phyloP scores from a whole-genome alignment of 2,888 invertebrate genomes.

The Malacosoma neustria region DNA sequence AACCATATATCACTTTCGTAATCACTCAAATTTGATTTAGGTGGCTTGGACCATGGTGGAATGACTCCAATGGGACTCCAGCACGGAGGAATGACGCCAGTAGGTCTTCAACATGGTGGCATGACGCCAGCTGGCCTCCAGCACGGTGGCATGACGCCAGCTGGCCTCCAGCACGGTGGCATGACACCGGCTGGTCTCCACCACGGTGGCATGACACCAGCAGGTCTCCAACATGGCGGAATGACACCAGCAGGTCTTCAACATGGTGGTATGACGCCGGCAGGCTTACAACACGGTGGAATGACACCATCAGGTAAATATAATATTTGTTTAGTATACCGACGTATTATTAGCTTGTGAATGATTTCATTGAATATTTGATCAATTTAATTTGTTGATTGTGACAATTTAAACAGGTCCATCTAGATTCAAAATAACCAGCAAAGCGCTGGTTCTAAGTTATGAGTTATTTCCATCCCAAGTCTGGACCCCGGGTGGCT shows the following conservation, averaged over 20 bases:
- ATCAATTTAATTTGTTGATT: too few relatives aligned
- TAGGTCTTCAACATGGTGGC: constrained; percentile 32
- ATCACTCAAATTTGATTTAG: too few relatives aligned
- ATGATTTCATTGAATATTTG: too few relatives aligned
- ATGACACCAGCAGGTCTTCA: constrained; percentile 37
- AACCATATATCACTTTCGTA: too few relatives aligned
- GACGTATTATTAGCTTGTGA: too few relatives aligned
- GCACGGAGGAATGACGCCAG: constrained; percentile 46
- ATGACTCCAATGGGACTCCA: constrained; percentile 56
- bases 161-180: constrained; percentile 36
- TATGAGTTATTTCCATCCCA: too few relatives aligned
- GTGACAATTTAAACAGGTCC: too few relatives aligned
- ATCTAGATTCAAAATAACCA: too few relatives aligned
- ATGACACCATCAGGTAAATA: constrained; percentile 27
- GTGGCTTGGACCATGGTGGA: constrained; percentile 41
- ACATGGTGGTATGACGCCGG: constrained; percentile 61
- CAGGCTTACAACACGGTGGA: constrained; percentile 58
- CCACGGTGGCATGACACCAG: constrained; percentile 50
- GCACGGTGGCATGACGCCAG: constrained; percentile 38
- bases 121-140: constrained; percentile 46
- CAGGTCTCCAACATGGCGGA: constrained; percentile 29
- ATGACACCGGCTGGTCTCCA: constrained; percentile 39
- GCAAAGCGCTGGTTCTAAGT: too few relatives aligned
- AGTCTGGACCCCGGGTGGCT: too few relatives aligned
- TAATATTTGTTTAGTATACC: too few relatives aligned